Base-by-base conservation (phyloP, 2,888 invertebrate species). In the Crematogaster levior region DNA sequence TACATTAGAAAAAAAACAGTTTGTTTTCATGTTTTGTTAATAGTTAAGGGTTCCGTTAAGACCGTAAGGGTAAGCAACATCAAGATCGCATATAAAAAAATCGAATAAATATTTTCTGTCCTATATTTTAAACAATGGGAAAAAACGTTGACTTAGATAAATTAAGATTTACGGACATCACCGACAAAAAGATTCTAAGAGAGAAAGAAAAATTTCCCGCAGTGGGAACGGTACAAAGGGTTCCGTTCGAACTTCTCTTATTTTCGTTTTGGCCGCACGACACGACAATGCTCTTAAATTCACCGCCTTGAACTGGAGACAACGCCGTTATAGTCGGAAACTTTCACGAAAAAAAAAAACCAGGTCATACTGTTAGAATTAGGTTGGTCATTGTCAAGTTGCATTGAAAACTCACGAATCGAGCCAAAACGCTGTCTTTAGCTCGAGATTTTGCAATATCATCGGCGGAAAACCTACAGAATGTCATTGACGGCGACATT, bases 251-350 rank as follows among this genome's bases (percentile, higher is more conserved):
- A 92, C 90, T 93, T 93, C 93, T 93, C 92, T 93, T 93, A 92
- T 93, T 93, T 93, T 90, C 90, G 84, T 88, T 86, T 84, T 81
- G 88, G 81, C 61, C 85, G 65, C 84, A 81, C 89, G 87, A 93
- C 93, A 93, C 91, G 93, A 92, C 92, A 93, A 93, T 94, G 93
- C 93, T 93, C 93, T 93, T 93, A 93, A 94, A 93, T 93, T 92
- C 92, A 89, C 90, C 81, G 85, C 85, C 85, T 61, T 43, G 73
- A 65, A 75, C 74, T 56, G 74, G 83, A 65, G 63, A 86, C 87
- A 81, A 63, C 53, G 63, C 81, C 86, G 81, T 89, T 88, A 86
- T 87, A 82, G 84, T 66, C 43, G 24, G 65, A 53, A 51, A 82
- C 60, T 30, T 85, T 68, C 37, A 21, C 80, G 24, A 63, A 83